These are phyloP conservation scores for Psittacula cyanocephala DNA, from an alignment of 2,113 vertebrate genomes.

Conservation along the genomic window DNA sequence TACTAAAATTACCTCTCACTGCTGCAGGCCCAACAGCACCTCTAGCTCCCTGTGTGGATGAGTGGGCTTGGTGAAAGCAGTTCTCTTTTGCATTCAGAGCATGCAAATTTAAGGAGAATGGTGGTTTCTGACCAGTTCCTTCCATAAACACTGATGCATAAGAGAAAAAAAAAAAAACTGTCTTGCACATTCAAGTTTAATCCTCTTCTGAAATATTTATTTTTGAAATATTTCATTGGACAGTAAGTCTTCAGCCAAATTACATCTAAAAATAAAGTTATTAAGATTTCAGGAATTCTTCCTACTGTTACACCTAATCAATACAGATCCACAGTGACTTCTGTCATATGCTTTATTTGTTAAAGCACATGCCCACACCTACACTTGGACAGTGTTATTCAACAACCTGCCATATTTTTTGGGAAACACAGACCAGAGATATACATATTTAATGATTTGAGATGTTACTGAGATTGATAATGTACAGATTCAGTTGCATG, in stretches of 20 bases:
- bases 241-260: not conserved
- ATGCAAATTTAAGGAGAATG: not conserved
- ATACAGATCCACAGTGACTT: not conserved
- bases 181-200: constrained; percentile 14
- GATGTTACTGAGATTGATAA: not conserved
- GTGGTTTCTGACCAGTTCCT: not conserved
- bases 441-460: not conserved
- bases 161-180: not conserved
- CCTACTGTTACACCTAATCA: not conserved
- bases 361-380: not conserved
- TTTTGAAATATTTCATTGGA: not conserved
- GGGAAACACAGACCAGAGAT: accelerated
- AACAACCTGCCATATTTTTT: not conserved
- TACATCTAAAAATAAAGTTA: not conserved
- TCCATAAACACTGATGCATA: not conserved
- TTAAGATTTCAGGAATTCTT: not conserved
- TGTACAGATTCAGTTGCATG: accelerated
- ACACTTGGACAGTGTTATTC: accelerated
- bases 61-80: not conserved
- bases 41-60: not conserved
- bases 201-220: not conserved
- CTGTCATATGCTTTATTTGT: not conserved
- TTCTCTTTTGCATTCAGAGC: not conserved
- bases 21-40: not conserved
- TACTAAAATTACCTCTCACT: not conserved